Evolutionary conservation across 2,113 vertebrate species (phyloP), one percentile per base, ranked within the genome.

Genomic region (Eubucco bourcierii): DNA sequence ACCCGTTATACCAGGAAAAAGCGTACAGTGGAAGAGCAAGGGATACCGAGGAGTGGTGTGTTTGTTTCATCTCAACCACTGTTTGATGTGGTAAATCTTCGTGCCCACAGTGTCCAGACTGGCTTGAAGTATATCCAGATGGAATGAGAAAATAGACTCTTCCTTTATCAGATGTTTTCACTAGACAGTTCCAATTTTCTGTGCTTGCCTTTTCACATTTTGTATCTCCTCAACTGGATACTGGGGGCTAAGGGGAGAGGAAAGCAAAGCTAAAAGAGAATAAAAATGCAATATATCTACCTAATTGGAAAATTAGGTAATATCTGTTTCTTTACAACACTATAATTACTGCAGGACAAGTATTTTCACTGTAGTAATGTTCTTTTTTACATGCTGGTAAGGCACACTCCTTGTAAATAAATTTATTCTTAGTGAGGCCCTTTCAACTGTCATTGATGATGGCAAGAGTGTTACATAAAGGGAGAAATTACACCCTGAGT

Each of bases 1-100:
- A 60, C 27, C 76, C 4, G 0, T 68, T 1, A 0, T 29, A 29
- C 1, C 1, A 6, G 3, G 55, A n/a, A 58, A 16, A 58, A 18
- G 37, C 24, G 19, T 17, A 9, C 17, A 61, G 56, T 44, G 29
- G 7, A 28, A 79, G 52, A 29, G 6, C 14, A n/a, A 50, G 0
- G 0, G 67, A 55, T 31, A 10, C 41, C 34, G 27, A 72, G 61
- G 37, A 58, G 13, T 12, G 47, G 16, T 12, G 53, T 16, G 12
- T 60, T 79, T 46, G 4, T 63, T 80, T 58, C 15, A 41, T 15
- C 50, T 61, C 55, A 56, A 50, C 15, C 20, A 13, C 21, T 27
- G 34, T 65, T 64, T n/a, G 6, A 37, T n/a, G 34, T 68, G 2
- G 1, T 50, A 52, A 14, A 33, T 56, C 28, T 41, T 71, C 28